Evolutionary conservation across 2,113 vertebrate species (phyloP).

Genomic region (Cygnus buccinator): DNA sequence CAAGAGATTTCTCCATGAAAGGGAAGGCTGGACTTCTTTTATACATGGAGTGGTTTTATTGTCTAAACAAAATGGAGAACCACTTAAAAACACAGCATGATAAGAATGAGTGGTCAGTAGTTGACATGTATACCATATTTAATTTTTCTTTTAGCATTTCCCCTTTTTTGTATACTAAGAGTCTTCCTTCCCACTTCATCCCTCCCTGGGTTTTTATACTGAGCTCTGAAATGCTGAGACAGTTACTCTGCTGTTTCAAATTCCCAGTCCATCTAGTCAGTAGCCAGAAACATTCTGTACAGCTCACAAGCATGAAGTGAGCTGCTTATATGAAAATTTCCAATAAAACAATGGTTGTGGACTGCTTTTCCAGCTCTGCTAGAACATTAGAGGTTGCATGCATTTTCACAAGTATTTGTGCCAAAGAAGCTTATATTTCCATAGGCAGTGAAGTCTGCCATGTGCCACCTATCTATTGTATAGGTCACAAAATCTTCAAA

Average conservation of each 20-base stretch:
- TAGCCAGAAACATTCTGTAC: neutral
- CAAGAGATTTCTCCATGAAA: neutral
- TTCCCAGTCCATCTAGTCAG: conserved; percentile 36
- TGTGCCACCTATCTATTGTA: neutral
- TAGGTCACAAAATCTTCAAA: neutral
- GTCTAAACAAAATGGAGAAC: neutral
- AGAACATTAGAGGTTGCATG: neutral
- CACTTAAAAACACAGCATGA: neutral
- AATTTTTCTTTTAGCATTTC: neutral
- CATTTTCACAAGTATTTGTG: neutral
- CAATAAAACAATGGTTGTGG: neutral
- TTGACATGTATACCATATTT: neutral
- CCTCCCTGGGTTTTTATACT: neutral
- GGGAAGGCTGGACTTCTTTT: neutral
- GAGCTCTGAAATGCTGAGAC: neutral
- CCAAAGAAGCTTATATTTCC: neutral
- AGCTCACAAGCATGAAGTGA: neutral
- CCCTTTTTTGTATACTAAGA: neutral
- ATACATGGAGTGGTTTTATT: neutral
- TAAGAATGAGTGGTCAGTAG: neutral
- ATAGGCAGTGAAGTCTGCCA: neutral
- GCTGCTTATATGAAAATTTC: neutral
- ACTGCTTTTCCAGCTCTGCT: neutral
- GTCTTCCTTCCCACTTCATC: neutral
- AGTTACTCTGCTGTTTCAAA: conserved; percentile 40